Conservation (phyloP, 2,113 vertebrate species). For the Eurypyga helias region DNA sequence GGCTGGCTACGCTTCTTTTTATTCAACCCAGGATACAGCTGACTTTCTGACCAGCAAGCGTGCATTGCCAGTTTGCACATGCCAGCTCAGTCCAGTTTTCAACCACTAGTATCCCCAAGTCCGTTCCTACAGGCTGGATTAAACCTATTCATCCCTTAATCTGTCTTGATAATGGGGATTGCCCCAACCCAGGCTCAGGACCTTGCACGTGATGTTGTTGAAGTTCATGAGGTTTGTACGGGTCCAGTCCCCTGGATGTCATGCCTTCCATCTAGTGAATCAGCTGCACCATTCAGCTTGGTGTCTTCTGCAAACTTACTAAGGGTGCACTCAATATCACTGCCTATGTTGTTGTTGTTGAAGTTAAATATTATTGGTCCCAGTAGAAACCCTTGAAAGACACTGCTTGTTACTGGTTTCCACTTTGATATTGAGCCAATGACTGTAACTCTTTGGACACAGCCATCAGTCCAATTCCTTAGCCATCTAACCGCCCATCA, state of each 20-base stretch:
- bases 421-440: too few species aligned
- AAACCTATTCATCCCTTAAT: background rate
- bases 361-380: background rate
- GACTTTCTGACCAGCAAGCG: background rate
- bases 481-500: background rate
- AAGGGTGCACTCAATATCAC: background rate
- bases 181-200: fast-evolving
- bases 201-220: background rate
- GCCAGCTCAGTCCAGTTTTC: background rate
- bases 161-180: background rate
- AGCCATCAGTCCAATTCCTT: background rate
- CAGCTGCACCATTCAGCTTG: background rate
- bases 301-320: background rate
- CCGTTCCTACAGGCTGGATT: background rate
- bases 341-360: background rate
- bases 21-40: background rate
- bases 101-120: background rate
- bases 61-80: background rate
- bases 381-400: background rate
- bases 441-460: background rate
- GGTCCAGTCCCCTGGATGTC: background rate
- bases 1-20: background rate
- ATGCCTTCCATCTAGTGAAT: background rate
- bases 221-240: background rate
- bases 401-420: background rate